Percentiles rank a stretch among this genome's conserved stretches.
Conservation (phyloP, 2,797 vertebrate species). For the Hipposideros larvatus region DNA sequence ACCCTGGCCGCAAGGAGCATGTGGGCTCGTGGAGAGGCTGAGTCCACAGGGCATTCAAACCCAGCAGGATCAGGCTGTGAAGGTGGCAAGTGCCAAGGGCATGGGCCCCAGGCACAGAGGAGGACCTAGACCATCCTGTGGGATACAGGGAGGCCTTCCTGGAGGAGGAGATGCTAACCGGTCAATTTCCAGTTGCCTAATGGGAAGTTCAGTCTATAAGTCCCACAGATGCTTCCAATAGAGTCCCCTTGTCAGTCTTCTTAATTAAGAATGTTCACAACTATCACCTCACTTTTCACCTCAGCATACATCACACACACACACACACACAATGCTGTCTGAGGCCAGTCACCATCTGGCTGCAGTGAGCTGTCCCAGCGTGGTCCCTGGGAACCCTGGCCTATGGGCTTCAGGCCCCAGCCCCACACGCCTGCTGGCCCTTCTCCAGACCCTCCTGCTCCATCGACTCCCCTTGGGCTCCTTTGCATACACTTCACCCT, state of each 20-base stretch:
- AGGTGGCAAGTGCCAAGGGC: too few species aligned
- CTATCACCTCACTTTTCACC: neutral
- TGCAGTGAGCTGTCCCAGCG: neutral
- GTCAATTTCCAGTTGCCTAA: neutral
- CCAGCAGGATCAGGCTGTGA: neutral
- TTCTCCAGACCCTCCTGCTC: neutral
- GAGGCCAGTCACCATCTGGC: neutral
- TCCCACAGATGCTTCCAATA: neutral
- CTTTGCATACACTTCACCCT: neutral
- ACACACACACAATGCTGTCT: neutral
- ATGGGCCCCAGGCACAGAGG: neutral
- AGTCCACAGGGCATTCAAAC: neutral
- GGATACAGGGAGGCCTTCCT: neutral
- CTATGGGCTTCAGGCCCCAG: neutral
- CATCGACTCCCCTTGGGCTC: neutral
- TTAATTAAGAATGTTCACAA: neutral
- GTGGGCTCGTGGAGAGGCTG: neutral
- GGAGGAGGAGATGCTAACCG: neutral
- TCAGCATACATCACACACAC: neutral
- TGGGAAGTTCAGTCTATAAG: neutral
- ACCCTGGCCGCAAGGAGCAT: neutral
- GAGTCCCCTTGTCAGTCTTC: neutral
- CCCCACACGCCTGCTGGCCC: neutral
- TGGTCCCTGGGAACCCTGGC: neutral
- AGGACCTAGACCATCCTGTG: rapidly evolving